Conservation (phyloP, 2,797 vertebrate species). For the Tadarida brasiliensis region DNA sequence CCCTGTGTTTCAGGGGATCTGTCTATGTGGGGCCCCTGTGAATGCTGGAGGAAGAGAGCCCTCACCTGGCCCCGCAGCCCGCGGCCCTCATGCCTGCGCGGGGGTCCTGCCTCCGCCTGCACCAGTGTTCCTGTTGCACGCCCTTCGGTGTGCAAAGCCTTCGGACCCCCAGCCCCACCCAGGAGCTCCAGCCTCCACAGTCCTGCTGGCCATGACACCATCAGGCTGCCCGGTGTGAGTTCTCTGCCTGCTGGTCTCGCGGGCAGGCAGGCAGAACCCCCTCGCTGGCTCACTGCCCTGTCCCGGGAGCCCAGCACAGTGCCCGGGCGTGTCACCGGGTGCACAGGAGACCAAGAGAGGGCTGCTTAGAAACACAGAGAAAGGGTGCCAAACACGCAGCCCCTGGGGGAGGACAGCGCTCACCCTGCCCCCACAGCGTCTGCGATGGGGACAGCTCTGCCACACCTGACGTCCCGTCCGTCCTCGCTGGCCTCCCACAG, state of each 20-base stretch:
- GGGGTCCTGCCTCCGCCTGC: too few relatives aligned
- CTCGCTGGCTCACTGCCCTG: not conserved
- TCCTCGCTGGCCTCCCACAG: not conserved
- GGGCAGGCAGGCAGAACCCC: not conserved
- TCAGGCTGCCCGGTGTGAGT: fast-evolving
- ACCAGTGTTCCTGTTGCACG: not conserved
- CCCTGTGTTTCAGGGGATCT: not conserved
- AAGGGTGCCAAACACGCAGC: not conserved
- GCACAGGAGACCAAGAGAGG: not conserved
- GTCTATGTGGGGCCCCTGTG: not conserved
- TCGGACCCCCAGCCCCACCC: not conserved
- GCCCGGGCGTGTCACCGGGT: not conserved
- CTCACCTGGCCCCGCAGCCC: not conserved
- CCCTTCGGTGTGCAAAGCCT: not conserved
- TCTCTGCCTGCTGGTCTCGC: not conserved
- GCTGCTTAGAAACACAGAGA: not conserved
- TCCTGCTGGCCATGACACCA: not conserved
- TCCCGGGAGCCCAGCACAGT: not conserved
- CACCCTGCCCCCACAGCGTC: too few relatives aligned
- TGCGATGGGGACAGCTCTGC: fast-evolving
- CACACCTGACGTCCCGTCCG: fast-evolving
- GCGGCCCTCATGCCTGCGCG: not conserved
- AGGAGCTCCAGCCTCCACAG: not conserved
- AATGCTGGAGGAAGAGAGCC: not conserved
- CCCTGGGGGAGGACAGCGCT: fast-evolving